Percentiles rank a stretch among this genome's conserved stretches.
Conservation (phyloP, 2,797 vertebrate genomes). For the Xenopus petersii region DNA sequence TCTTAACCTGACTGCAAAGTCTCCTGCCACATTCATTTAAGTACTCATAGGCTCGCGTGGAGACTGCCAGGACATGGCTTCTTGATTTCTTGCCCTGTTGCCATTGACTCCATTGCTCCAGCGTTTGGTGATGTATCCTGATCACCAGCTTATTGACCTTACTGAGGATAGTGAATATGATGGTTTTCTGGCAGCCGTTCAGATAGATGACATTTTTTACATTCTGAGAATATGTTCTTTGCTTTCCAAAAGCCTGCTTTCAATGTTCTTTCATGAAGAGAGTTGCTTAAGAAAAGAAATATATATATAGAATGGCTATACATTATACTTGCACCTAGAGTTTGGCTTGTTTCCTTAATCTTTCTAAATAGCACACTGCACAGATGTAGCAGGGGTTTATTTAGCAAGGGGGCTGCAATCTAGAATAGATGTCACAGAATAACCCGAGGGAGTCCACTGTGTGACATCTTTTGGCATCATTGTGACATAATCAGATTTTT, state of each 20-base stretch:
- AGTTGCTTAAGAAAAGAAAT: too few relatives aligned
- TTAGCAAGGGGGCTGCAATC: too few relatives aligned
- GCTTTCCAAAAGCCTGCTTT: background rate
- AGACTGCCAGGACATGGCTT: constrained; percentile 22
- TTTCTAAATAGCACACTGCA: too few relatives aligned
- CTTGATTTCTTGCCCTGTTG: constrained; percentile 33
- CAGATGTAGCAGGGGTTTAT: too few relatives aligned
- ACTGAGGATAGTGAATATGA: constrained; percentile 20
- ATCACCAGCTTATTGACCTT: constrained; percentile 38
- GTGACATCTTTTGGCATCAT: too few relatives aligned
- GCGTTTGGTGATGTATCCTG: constrained; percentile 28
- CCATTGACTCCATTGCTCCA: constrained; percentile 27
- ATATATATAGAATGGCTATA: too few relatives aligned
- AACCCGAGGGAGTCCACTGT: too few relatives aligned
- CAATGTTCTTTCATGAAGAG: background rate
- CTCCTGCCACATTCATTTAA: constrained; percentile 33
- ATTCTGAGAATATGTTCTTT: constrained; percentile 11
- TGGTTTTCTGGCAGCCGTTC: constrained; percentile 13
- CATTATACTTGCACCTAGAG: too few relatives aligned
- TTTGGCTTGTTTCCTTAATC: too few relatives aligned
- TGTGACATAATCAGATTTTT: too few relatives aligned
- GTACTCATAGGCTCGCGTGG: background rate
- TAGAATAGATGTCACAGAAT: too few relatives aligned
- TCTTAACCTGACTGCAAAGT: constrained; percentile 34
- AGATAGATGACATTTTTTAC: constrained; percentile 14